Percentiles rank a stretch among this genome's conserved stretches.
Conservation (phyloP, 2,888 invertebrate genomes). For the Branchipolynoe longqiensis region DNA sequence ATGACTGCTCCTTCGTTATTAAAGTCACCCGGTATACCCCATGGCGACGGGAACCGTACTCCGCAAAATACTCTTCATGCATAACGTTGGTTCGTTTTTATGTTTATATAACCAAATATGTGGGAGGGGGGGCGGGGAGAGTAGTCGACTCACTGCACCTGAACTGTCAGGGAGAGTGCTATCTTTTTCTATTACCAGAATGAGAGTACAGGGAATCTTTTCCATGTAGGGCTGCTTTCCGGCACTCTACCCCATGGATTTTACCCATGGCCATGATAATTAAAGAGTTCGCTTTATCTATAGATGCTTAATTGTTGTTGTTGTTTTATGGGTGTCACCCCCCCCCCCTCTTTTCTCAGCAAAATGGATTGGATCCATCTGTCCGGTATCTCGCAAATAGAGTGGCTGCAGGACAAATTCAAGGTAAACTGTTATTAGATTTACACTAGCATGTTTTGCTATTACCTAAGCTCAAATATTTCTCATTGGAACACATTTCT, state of each 20-base stretch:
- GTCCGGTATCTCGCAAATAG: not conserved
- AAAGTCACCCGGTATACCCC: too few species aligned
- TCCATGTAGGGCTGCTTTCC: too few species aligned
- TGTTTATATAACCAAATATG: not conserved
- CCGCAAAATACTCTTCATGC: too few species aligned
- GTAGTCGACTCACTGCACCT: not conserved
- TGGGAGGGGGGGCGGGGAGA: not conserved
- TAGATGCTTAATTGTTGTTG: too few species aligned
- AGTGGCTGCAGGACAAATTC: slow-evolving; percentile 39
- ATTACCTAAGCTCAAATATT: too few species aligned
- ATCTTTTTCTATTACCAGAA: not conserved
- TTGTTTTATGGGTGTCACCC: not conserved
- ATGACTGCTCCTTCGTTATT: too few species aligned
- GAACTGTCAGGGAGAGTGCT: not conserved
- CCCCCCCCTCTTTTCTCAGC: not conserved
- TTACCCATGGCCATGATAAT: too few species aligned
- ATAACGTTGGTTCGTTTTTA: not conserved
- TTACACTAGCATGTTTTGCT: too few species aligned
- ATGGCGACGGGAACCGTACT: too few species aligned
- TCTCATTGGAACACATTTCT: too few species aligned
- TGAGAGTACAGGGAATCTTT: not conserved
- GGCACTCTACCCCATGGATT: too few species aligned
- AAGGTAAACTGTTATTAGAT: too few species aligned
- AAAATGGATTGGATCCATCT: slow-evolving; percentile 53
- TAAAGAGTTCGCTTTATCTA: not conserved